Conservation (phyloP, 2,113 vertebrate species). For the Spea multiplicata region DNA sequence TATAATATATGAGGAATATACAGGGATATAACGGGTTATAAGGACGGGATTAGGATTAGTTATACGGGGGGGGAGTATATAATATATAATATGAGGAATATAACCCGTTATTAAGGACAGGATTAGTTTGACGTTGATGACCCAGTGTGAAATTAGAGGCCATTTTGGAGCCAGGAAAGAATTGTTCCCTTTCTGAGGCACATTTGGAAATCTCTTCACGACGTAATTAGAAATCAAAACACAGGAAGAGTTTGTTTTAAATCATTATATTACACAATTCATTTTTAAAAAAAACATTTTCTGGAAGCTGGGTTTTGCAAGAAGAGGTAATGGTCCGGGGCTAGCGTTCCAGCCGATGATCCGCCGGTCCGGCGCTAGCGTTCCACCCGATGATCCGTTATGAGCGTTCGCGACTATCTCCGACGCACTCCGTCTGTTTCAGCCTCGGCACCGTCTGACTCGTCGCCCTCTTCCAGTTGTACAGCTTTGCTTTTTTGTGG, state of each 20-base stretch:
- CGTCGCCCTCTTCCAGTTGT: background rate
- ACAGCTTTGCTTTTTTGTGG: background rate
- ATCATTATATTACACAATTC: conserved; percentile 12
- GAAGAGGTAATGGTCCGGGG: conserved; percentile 16
- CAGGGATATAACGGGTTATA: too few relatives aligned
- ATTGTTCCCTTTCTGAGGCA: too few relatives aligned
- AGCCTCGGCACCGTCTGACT: conserved; percentile 39
- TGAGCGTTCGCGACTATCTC: conserved; percentile 46
- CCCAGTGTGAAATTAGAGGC: too few relatives aligned
- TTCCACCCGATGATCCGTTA: background rate
- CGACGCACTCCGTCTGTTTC: conserved; percentile 53
- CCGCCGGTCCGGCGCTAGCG: background rate
- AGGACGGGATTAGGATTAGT: too few relatives aligned
- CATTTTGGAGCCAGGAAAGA: too few relatives aligned
- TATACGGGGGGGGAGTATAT: too few relatives aligned
- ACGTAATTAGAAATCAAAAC: too few relatives aligned
- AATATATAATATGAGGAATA: too few relatives aligned
- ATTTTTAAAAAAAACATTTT: background rate
- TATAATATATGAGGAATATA: too few relatives aligned
- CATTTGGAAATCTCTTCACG: too few relatives aligned
- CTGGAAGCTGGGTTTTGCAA: conserved; percentile 13
- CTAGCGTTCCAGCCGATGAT: background rate
- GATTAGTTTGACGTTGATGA: too few relatives aligned
- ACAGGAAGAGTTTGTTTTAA: background rate
- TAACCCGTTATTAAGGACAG: too few relatives aligned